Evolutionary conservation across 2,113 vertebrate species (phyloP).

Genomic region (Platycercus adscitus): DNA sequence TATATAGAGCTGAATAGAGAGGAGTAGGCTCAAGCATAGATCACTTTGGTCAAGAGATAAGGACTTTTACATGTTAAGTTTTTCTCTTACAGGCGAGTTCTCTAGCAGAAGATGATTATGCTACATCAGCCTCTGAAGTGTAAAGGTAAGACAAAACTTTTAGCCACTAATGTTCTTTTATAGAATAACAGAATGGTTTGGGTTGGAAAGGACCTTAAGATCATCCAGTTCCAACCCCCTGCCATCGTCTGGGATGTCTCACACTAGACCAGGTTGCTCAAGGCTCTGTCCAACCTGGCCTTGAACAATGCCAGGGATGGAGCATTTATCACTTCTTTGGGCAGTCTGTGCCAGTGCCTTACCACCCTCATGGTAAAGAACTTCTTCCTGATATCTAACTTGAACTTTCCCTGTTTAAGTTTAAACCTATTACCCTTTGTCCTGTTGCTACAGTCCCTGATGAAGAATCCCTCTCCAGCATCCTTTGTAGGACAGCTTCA

Average conservation of each 20-base stretch:
- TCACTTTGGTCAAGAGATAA: neutral
- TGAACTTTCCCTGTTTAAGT: neutral
- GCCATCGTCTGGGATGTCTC: neutral
- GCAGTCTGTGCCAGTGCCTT: neutral
- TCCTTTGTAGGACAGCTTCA: neutral
- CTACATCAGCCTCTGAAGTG: neutral
- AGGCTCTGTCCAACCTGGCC: neutral
- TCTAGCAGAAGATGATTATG: neutral
- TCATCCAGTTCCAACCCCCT: neutral
- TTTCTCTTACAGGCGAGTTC: neutral
- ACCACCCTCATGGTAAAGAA: neutral
- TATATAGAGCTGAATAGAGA: neutral
- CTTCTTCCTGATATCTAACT: neutral
- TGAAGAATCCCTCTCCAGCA: neutral
- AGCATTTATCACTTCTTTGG: neutral
- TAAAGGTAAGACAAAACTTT: slow-evolving; percentile 3
- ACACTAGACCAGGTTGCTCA: neutral
- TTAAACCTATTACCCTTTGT: neutral
- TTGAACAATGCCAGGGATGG: neutral
- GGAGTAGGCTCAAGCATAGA: neutral
- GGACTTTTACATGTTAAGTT: neutral
- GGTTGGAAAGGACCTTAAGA: neutral
- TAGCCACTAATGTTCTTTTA: neutral
- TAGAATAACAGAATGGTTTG: neutral
- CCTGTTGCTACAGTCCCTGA: neutral